phyloP scores from a whole-genome alignment of 1,140 invertebrate species.

The Meloidogyne exigua region DNA sequence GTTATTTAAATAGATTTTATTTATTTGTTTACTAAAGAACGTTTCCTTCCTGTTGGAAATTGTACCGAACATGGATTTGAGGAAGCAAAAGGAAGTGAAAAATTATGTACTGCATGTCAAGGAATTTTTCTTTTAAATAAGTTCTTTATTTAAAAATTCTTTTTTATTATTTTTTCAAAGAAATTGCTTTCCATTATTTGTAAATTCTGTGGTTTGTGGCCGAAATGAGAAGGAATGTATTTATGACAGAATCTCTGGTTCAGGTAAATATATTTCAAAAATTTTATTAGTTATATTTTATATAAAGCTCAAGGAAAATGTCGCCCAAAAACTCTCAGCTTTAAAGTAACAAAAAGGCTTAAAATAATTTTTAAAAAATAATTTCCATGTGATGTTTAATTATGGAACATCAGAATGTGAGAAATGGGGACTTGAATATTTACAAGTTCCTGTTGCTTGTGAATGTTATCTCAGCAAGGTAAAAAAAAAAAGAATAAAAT shows the following conservation, averaged over 20 bases:
- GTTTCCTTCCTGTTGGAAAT: conserved; percentile 26
- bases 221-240: conserved; percentile 24
- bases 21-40: conserved; percentile 8
- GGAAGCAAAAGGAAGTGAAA: conserved; percentile 13
- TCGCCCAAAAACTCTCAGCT: conserved; percentile 31
- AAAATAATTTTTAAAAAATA: neutral
- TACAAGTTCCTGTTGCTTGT: conserved; percentile 30
- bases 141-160: neutral
- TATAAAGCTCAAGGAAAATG: conserved; percentile 30
- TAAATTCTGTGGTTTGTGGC: conserved; percentile 30
- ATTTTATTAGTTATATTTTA: neutral
- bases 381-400: conserved; percentile 20
- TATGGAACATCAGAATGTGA: conserved; percentile 18
- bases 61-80: conserved; percentile 27
- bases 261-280: neutral
- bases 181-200: conserved; percentile 28
- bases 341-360: conserved; percentile 21
- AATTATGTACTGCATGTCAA: conserved; percentile 31
- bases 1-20: neutral
- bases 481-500: neutral
- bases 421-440: conserved; percentile 23
- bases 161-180: neutral
- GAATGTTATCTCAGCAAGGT: conserved; percentile 26
- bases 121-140: conserved; percentile 22
- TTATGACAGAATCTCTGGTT: conserved; percentile 21